phyloP scores from a whole-genome alignment of 2,113 vertebrate species.

The Phoxinus phoxinus region DNA sequence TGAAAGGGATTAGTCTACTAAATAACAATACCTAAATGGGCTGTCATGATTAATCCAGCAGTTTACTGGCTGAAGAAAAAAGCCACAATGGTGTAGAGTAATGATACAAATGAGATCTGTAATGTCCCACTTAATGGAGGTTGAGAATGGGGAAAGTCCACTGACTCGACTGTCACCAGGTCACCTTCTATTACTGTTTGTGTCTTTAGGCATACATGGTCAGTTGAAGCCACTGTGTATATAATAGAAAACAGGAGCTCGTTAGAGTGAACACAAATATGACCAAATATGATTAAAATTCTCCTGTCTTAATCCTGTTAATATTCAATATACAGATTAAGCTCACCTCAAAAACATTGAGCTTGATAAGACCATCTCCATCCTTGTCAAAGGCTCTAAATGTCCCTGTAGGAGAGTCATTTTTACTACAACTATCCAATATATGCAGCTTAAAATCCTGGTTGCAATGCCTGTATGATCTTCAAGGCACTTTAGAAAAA shows the following conservation, averaged over 20 bases:
- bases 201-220: conserved; percentile 89
- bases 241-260: not conserved
- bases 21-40: not conserved
- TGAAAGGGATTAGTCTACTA: not conserved
- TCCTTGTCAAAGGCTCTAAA: conserved; percentile 97
- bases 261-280: not conserved
- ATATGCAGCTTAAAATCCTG: not conserved
- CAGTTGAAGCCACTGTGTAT: conserved; percentile 93
- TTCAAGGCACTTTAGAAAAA: not conserved
- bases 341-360: conserved; percentile 93
- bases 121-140: not conserved
- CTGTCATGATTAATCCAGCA: not conserved
- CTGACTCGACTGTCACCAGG: not conserved
- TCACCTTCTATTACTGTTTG: not conserved
- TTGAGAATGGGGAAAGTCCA: not conserved
- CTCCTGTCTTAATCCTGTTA: not conserved
- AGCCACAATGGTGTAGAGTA: not conserved
- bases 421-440: not conserved
- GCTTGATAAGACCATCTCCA: conserved; percentile 93
- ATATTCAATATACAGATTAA: not conserved
- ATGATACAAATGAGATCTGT: not conserved
- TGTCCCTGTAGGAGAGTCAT: conserved; percentile 78
- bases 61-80: not conserved
- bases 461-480: not conserved
- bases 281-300: not conserved